phyloP scores from a whole-genome alignment of 2,797 vertebrate species.

The Salarias fasciatus region DNA sequence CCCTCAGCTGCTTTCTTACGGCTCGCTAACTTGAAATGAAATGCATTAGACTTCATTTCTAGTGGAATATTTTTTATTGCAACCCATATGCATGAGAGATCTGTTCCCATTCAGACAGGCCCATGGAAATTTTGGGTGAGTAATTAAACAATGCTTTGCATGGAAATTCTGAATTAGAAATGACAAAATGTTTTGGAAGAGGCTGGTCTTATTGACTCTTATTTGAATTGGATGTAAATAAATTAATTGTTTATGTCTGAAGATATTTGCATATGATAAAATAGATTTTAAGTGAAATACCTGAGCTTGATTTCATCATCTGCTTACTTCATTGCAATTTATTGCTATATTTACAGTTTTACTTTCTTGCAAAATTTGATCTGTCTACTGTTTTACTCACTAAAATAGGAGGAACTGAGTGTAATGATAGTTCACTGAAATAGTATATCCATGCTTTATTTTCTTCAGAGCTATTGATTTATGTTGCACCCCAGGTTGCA shows the following conservation, averaged over 20 bases:
- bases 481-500: constrained; percentile 48
- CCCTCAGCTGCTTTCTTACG: constrained; percentile 42
- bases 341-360: not conserved
- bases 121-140: constrained; percentile 53
- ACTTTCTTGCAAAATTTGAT: not conserved
- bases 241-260: not conserved
- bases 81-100: constrained; percentile 39
- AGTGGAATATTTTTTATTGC: constrained; percentile 39
- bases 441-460: constrained; percentile 3
- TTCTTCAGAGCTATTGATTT: constrained; percentile 16
- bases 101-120: constrained; percentile 42
- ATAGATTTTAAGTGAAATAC: not conserved
- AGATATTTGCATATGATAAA: constrained; percentile 1
- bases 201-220: too few species aligned
- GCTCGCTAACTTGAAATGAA: constrained; percentile 62
- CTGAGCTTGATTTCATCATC: not conserved
- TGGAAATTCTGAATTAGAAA: constrained; percentile 19
- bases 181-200: too few species aligned
- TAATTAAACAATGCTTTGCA: constrained; percentile 45
- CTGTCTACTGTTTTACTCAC: constrained; percentile 2
- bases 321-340: not conserved
- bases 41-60: constrained; percentile 38
- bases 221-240: not conserved
- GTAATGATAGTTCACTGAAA: constrained; percentile 10
- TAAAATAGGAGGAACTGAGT: constrained; percentile 6